Evolutionary conservation across 2,113 vertebrate species (phyloP).

Genomic region (Pholis gunnellus): DNA sequence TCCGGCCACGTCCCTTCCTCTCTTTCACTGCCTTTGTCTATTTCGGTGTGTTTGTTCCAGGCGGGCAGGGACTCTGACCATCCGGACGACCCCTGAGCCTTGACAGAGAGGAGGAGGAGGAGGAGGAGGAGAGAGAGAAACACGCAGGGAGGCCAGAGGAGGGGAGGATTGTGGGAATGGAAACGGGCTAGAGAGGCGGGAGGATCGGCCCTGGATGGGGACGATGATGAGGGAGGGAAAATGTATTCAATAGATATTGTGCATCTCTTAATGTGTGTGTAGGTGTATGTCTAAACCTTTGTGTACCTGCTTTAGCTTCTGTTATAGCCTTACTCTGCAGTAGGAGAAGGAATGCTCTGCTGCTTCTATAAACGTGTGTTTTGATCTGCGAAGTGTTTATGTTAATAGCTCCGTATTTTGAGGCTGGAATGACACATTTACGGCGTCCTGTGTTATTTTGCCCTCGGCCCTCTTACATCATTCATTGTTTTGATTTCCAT

Average conservation of each 20-base stretch:
- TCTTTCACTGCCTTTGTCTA: conserved; percentile 72
- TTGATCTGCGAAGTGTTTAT: conserved; percentile 12
- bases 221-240: not conserved
- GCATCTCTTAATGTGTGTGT: not conserved
- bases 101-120: conserved; percentile 6
- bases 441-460: conserved; percentile 46
- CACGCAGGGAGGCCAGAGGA: conserved; percentile 12
- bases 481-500: conserved; percentile 70
- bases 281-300: not conserved
- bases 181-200: conserved; percentile 13
- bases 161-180: conserved; percentile 52
- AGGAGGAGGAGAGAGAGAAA: conserved; percentile 28
- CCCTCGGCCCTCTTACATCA: conserved; percentile 63
- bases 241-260: conserved; percentile 22
- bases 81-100: conserved; percentile 44
- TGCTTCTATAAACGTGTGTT: not conserved
- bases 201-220: conserved; percentile 3
- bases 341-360: not conserved
- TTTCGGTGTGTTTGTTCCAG: conserved; percentile 77
- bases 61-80: conserved; percentile 42
- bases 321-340: not conserved
- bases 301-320: not conserved
- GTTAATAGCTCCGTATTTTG: conserved; percentile 24
- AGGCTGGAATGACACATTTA: conserved; percentile 62
- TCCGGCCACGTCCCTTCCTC: conserved; percentile 62